Conservation (phyloP, 2,888 invertebrate species). For the Limenitis camilla region DNA sequence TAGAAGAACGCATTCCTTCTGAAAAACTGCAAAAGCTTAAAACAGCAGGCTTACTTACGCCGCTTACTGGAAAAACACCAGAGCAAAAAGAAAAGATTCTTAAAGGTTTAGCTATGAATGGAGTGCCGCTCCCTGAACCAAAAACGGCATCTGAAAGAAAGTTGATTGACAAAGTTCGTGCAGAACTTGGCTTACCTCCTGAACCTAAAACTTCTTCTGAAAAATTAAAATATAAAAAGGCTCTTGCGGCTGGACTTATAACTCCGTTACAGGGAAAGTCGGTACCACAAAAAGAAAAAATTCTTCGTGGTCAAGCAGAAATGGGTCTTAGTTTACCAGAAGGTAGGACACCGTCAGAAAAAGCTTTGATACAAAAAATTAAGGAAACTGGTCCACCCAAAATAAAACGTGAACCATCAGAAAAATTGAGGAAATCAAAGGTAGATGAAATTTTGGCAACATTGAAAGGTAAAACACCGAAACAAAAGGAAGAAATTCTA, state of each 20-base stretch:
- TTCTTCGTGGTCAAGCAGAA: conserved; percentile 22
- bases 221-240: conserved; percentile 28
- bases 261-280: conserved; percentile 33
- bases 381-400: conserved; percentile 4
- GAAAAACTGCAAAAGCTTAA: conserved; percentile 21
- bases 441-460: conserved; percentile 29
- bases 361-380: conserved; percentile 24
- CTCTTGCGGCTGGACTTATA: conserved; percentile 28
- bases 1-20: conserved; percentile 16
- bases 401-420: conserved; percentile 24
- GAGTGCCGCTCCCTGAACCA: conserved; percentile 21
- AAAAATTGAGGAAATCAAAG: conserved; percentile 27
- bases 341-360: conserved; percentile 28
- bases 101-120: conserved; percentile 13
- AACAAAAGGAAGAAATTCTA: conserved; percentile 22
- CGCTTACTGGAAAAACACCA: conserved; percentile 16
- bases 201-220: conserved; percentile 20
- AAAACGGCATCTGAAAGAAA: conserved; percentile 22
- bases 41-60: conserved; percentile 24
- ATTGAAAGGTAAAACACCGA: conserved; percentile 21
- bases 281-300: conserved; percentile 26
- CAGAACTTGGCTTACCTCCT: conserved; percentile 19
- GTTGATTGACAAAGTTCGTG: conserved; percentile 18
- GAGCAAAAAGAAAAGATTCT: conserved; percentile 23
- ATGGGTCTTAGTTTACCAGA: conserved; percentile 26